Base-by-base conservation (phyloP, 2,888 invertebrate species). In the Tipula vernalis region DNA sequence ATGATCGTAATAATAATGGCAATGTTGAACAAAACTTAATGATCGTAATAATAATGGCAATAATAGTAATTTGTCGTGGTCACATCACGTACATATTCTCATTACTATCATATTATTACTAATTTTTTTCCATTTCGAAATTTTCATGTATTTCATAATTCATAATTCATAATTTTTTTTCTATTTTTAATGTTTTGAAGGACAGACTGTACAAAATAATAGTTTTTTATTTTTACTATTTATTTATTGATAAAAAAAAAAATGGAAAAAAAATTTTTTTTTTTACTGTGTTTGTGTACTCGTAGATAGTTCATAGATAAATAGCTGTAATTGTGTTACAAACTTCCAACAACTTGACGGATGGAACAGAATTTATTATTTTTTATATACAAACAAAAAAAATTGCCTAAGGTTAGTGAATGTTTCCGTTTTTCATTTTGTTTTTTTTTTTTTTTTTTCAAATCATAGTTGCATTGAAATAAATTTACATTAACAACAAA, bases 11-110 rank as follows among this genome's bases (percentile, higher is more conserved):
- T 71, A 71, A 71, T 71, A 71, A 71, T 71, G 12, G 71, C 28
- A 71, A 71, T 71, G n/a, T n/a, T n/a, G n/a, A 28, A 28, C 28
- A 28, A 28, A 28, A 28, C 28, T 71, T 71, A 71, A 71, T 71
- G 28, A 71, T 28, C 71, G 51, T 51, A 51, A 71, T 71, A 71
- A 71, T 71, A 71, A 71, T 71, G 13, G 71, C 28, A 71, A 71
- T 71, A 71, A 71, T 71, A 71, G 71, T 71, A 71, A 71, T 71
- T 71, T 71, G 71, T 71, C 71, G 71, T 71, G 71, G 71, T 71
- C 71, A 71, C 71, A 71, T 71, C 71, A 71, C 71, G 71, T 71
- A 71, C 71, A 71, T 71, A 71, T 71, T 71, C 71, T 71, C 71
- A 71, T 71, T 71, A 71, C 71, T 28, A 71, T 71, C 28, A 57